These are phyloP conservation scores for Melieria omissa DNA, from an alignment of 2,888 invertebrate genomes.

Conservation along the genomic window DNA sequence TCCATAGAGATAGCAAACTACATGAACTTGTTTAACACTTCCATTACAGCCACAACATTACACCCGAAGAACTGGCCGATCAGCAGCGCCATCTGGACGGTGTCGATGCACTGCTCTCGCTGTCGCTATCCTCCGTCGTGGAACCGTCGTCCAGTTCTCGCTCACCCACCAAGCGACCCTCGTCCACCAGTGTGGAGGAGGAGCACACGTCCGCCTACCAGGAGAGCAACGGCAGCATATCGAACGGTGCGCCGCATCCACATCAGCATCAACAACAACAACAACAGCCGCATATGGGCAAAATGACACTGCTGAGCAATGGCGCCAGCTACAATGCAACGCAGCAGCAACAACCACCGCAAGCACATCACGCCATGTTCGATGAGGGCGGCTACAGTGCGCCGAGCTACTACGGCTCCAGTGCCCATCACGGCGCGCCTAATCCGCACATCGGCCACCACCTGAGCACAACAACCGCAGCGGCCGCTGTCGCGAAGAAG, in stretches of 20 bases:
- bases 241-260: constrained; percentile 32
- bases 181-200: constrained; percentile 59
- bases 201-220: constrained; percentile 54
- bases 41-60: constrained; percentile 58
- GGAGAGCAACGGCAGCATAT: constrained; percentile 42
- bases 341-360: constrained; percentile 38
- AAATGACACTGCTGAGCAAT: constrained; percentile 57
- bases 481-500: constrained; percentile 54
- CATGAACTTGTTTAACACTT: not conserved
- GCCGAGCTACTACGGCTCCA: constrained; percentile 49
- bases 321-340: constrained; percentile 39
- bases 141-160: constrained; percentile 49
- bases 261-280: constrained; percentile 38
- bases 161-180: constrained; percentile 64
- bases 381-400: constrained; percentile 58
- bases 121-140: constrained; percentile 76
- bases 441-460: constrained; percentile 39
- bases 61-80: constrained; percentile 72
- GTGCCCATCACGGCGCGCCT: not conserved
- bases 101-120: constrained; percentile 80
- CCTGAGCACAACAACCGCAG: constrained; percentile 40
- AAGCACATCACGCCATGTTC: constrained; percentile 45
- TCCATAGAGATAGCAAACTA: not conserved
- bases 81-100: constrained; percentile 80
- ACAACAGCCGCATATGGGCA: constrained; percentile 45